Percentiles rank a stretch among this genome's conserved stretches.
Evolutionary conservation across 1,140 invertebrate genomes (phyloP).

Genomic region (Drosophila prosaltans): DNA sequence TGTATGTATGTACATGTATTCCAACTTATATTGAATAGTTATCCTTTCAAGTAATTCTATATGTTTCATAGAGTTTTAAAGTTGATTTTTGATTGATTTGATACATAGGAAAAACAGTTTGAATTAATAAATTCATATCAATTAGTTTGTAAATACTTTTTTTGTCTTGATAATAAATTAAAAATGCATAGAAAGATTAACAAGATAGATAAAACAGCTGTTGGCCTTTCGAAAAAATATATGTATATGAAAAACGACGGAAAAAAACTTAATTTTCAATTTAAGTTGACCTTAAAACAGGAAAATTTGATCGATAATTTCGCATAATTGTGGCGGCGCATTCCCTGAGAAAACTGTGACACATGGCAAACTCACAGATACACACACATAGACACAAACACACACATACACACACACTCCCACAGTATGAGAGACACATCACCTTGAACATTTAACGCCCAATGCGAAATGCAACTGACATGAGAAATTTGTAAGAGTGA

Average conservation of each 20-base stretch:
- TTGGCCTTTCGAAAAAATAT: conserved; percentile 18
- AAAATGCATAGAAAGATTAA: background rate
- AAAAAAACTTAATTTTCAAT: conserved; percentile 63
- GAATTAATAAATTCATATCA: background rate
- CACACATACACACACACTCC: conserved; percentile 21
- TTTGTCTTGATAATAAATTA: background rate
- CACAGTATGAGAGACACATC: conserved; percentile 44
- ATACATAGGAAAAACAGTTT: too few relatives aligned
- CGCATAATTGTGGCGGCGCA: conserved; percentile 71
- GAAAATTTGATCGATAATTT: conserved; percentile 81
- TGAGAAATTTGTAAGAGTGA: conserved; percentile 36
- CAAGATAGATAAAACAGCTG: background rate
- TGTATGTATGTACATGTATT: too few relatives aligned
- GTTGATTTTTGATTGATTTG: too few relatives aligned
- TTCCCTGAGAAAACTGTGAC: conserved; percentile 49
- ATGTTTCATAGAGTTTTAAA: too few relatives aligned
- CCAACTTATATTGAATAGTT: too few relatives aligned
- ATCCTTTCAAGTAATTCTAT: too few relatives aligned
- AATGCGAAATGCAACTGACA: conserved; percentile 76
- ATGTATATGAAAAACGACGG: conserved; percentile 3
- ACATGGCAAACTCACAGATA: conserved; percentile 47
- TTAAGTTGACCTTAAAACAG: conserved; percentile 73
- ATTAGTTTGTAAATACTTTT: background rate
- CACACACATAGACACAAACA: conserved; percentile 22
- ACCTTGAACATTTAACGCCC: conserved; percentile 82